Evolutionary conservation across 2,888 invertebrate species (phyloP), one percentile per base, ranked within the genome.

Genomic region (Hypomecis atomaria): DNA sequence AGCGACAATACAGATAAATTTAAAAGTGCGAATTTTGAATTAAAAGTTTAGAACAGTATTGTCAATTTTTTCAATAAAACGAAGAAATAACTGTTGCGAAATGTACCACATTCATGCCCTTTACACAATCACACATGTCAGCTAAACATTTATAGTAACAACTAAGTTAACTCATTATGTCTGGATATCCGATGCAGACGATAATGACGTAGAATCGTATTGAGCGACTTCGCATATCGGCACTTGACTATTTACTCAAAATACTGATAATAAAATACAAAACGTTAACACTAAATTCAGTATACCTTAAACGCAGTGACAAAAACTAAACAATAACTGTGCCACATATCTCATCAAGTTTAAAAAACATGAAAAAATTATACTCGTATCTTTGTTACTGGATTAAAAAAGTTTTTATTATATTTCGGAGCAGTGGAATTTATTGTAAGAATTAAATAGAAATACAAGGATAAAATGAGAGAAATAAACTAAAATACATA

Each of bases 121-220:
- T 85, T 86, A 89, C 91, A 91, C 68, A 61, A 37, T 81, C 92
- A 90, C 88, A 87, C 91, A 84, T 63, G 83, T 88, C 91, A 86
- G 87, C 92, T 92, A 92, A 91, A 92, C 92, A 92, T 92, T 92
- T 92, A 92, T 90, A 84, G 82, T 92, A 92, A 92, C 91, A 90
- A 88, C 92, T 92, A 92, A 86, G 81, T 86, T 85, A 87, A 87
- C 83, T 84, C 78, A 85, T 87, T 88, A 90, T 82, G 79, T 85
- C 81, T 76, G 77, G 85, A 87, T 86, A 89, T 82, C 88, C 83
- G 76, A 86, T 88, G 86, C 85, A 87, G 90, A 88, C 87, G 89
- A 88, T 84, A 66, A 87, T 85, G 84, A 87, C 85, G 85, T 80
- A 81, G 82, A 61, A 83, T 86, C 83, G 85, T 82, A 85, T 78